Percentiles rank a stretch among this genome's conserved stretches.
phyloP scores from a whole-genome alignment of 2,797 vertebrate genomes.

The Amphiprion clarkii region DNA sequence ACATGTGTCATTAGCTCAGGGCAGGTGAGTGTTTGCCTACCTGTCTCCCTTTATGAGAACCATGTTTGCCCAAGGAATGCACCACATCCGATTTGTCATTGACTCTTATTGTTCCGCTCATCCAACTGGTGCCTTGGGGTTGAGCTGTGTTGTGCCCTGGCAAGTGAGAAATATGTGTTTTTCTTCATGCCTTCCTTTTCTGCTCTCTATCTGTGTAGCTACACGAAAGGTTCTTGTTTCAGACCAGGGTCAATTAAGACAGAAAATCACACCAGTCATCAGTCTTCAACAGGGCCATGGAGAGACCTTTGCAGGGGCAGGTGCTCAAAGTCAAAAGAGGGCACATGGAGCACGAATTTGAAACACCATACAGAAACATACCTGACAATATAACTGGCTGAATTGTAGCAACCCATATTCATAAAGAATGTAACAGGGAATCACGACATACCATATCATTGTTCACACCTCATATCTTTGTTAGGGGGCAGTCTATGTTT shows the following conservation, averaged over 20 bases:
- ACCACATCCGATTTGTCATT: conserved; percentile 80
- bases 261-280: conserved; percentile 28
- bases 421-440: too few relatives aligned
- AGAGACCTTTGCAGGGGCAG: too few relatives aligned
- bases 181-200: conserved; percentile 20
- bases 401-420: too few relatives aligned
- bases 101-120: conserved; percentile 73
- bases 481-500: too few relatives aligned
- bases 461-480: too few relatives aligned
- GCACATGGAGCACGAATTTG: too few relatives aligned
- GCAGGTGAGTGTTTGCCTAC: conserved; percentile 83
- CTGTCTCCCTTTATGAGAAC: conserved; percentile 76
- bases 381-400: too few relatives aligned
- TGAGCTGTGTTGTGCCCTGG: conserved; percentile 55
- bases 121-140: conserved; percentile 67
- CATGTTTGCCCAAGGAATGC: conserved; percentile 81
- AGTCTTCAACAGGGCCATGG: not conserved
- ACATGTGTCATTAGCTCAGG: conserved; percentile 74
- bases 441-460: too few relatives aligned
- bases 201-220: not conserved
- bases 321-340: too few relatives aligned
- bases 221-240: conserved; percentile 19
- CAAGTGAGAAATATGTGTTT: conserved; percentile 71
- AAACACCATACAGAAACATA: too few relatives aligned
- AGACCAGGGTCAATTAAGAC: conserved; percentile 19